Evolutionary conservation across 1,140 invertebrate genomes (phyloP).

Genomic region (Propsilocerus akamusi): DNA sequence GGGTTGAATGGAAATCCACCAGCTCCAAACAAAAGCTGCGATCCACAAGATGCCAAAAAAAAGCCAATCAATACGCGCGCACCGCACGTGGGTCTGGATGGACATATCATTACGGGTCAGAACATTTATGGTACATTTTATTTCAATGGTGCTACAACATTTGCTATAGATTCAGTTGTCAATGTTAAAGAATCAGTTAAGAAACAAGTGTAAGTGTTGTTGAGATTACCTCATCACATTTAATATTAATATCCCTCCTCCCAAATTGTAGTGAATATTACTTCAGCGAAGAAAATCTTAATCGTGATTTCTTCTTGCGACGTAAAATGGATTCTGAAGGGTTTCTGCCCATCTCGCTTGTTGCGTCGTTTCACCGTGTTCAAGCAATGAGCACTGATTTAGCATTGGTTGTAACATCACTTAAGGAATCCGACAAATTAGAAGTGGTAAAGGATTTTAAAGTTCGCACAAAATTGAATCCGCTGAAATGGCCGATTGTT

Average conservation of each 20-base stretch:
- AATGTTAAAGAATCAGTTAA: slow-evolving; percentile 54
- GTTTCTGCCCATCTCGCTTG: slow-evolving; percentile 78
- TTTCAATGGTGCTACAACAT: slow-evolving; percentile 30
- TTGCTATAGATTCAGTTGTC: slow-evolving; percentile 27
- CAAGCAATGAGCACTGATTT: slow-evolving; percentile 73
- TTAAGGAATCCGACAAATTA: slow-evolving; percentile 61
- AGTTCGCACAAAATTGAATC: slow-evolving; percentile 63
- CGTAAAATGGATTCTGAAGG: slow-evolving; percentile 92
- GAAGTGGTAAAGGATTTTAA: slow-evolving; percentile 62
- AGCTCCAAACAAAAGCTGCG: not conserved
- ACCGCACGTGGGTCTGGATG: too few species aligned
- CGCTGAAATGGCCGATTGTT: slow-evolving; percentile 61
- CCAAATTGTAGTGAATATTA: slow-evolving; percentile 82
- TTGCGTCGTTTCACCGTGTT: slow-evolving; percentile 91
- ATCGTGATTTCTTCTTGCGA: slow-evolving; percentile 88
- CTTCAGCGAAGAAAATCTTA: slow-evolving; percentile 93
- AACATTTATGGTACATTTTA: slow-evolving; percentile 24
- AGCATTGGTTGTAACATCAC: slow-evolving; percentile 59
- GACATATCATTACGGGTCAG: too few species aligned
- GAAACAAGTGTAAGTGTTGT: slow-evolving; percentile 59
- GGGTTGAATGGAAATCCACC: not conserved
- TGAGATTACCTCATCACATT: slow-evolving; percentile 2
- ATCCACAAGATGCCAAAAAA: not conserved
- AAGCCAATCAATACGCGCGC: too few species aligned
- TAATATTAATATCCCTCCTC: not conserved